Percentiles rank a stretch among this genome's conserved stretches.
These are phyloP conservation scores for Latrodectus hesperus DNA, from an alignment of 2,888 invertebrate species.

Conservation along the genomic window DNA sequence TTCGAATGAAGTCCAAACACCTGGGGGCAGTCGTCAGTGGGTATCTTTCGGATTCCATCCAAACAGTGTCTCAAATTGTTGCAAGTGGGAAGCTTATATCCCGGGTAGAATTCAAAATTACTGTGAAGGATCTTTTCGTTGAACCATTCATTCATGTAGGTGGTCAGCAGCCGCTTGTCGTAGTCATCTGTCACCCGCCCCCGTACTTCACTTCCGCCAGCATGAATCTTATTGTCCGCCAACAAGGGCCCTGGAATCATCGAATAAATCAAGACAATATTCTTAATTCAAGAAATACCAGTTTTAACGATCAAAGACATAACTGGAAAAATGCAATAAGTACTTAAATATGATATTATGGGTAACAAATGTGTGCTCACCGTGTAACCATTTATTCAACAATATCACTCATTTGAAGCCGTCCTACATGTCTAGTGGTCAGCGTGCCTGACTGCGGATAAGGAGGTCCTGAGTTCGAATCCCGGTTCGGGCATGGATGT, in stretches of 20 bases:
- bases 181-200: conserved; percentile 96
- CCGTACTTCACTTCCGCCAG: conserved; percentile 90
- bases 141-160: conserved; percentile 94
- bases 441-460: too few species aligned
- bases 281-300: too few species aligned
- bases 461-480: too few species aligned
- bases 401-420: too few species aligned
- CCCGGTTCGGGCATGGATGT: too few species aligned
- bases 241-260: conserved; percentile 85
- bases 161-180: conserved; percentile 92
- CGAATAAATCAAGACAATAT: too few species aligned
- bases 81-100: conserved; percentile 93
- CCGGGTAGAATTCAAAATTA: conserved; percentile 94
- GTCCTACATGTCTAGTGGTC: too few species aligned
- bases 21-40: conserved; percentile 91
- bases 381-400: too few species aligned
- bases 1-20: conserved; percentile 97
- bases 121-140: conserved; percentile 89
- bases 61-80: conserved; percentile 77
- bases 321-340: too few species aligned
- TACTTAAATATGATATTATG: too few species aligned
- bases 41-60: conserved; percentile 90
- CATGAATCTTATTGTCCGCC: conserved; percentile 98
- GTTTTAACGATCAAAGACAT: too few species aligned
- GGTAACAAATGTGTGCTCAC: too few species aligned